Evolutionary conservation across 2,888 invertebrate species (phyloP).

Genomic region (Andrena bucephala): DNA sequence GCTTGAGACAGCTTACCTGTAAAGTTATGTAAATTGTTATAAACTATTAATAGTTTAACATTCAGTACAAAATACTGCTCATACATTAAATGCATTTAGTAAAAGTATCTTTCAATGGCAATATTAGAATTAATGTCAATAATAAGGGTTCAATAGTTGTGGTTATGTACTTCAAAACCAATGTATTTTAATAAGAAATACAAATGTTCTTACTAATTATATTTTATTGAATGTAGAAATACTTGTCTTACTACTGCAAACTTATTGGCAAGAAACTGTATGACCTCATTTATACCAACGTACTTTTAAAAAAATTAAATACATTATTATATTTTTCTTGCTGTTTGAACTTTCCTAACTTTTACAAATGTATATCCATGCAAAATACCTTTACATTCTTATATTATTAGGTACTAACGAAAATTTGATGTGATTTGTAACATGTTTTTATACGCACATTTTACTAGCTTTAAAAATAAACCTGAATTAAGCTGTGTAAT

Average conservation of each 20-base stretch:
- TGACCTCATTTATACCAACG: background rate
- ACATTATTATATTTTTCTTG: slow-evolving; percentile 1
- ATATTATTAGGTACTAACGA: background rate
- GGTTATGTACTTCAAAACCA: slow-evolving; percentile 8
- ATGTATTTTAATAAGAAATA: no score
- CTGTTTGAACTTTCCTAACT: background rate
- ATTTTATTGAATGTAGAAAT: background rate
- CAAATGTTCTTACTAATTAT: background rate
- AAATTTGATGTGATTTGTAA: background rate
- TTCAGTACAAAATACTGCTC: background rate
- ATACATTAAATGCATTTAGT: background rate
- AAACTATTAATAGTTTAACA: background rate
- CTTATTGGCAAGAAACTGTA: background rate
- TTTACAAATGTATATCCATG: background rate
- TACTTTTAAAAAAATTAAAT: background rate
- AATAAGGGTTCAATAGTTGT: background rate
- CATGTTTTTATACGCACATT: background rate
- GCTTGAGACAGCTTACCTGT: background rate
- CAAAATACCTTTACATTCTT: background rate
- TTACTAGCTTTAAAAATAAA: background rate
- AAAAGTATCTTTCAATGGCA: background rate
- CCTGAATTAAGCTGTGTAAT: slow-evolving; percentile 7
- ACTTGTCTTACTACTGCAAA: slow-evolving; percentile 3
- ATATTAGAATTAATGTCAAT: background rate
- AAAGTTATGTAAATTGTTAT: slow-evolving; percentile 12